Evolutionary conservation across 2,888 invertebrate species (phyloP), one percentile per base, ranked within the genome.

Genomic region (Dichetophora obliterata): DNA sequence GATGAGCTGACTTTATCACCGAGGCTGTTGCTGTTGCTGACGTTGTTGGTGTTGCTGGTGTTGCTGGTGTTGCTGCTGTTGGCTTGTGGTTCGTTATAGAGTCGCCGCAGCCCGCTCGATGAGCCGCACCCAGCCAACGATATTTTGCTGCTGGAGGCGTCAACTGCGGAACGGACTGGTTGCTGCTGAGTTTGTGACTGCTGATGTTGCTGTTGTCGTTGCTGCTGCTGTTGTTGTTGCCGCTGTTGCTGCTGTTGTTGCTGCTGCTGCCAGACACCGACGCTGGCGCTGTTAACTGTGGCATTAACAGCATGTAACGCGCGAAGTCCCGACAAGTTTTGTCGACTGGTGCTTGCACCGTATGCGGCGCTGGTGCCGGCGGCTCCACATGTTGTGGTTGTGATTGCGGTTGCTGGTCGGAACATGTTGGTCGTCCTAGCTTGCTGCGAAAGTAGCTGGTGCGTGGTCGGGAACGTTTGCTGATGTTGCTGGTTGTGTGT

Each of bases 321-420:
- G 72, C 1, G 70, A 22, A 14, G 78, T 78, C 8, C 16, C 71
- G 71, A 75, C 34, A 82, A 82, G 5, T 77, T 66, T 0, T 77
- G 78, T 1, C 77, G 79, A 61, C 82, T 78, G 71, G 79, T 80
- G 19, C 81, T 80, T 24, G 63, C 22, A 24, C 48, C 27, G 75
- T 52, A 31, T 34, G 37, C 24, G 68, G 54, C 0, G 75, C 75
- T 2, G 77, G 72, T 19, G 73, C 75, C 0, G 43, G 16, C 27
- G 22, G 24, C 14, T n/a, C 34, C 37, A 63, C 71, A 37, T 63
- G 37, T 54, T 5, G 37, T 57, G n/a, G n/a, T n/a, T n/a, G n/a
- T n/a, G n/a, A n/a, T n/a, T 27, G 37, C 52, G 59, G 66, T 63
- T 34, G 76, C 37, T 68, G 70, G 31, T 43, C 52, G 54, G 52